Evolutionary conservation across 2,113 vertebrate species (phyloP), one percentile per base, ranked within the genome.

Genomic region (Phaethornis superciliosus): DNA sequence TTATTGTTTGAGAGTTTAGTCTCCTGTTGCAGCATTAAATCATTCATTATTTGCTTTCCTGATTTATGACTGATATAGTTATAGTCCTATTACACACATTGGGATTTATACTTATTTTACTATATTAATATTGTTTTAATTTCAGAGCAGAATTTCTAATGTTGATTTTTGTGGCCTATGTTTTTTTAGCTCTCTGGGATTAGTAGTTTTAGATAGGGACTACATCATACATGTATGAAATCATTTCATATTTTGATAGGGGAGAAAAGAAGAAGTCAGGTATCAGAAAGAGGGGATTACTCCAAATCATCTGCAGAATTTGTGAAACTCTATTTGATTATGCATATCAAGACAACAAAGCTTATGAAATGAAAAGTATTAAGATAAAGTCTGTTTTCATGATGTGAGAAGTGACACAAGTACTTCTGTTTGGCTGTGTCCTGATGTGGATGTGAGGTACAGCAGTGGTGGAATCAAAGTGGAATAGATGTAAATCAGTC

Each of bases 21-120:
- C 33, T 93, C 64, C 79, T 78, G 37, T 92, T 64, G 46, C 35
- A 93, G 81, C 52, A 80, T 74, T 83, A 91, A 88, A 88, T 82
- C 26, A 70, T 76, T 91, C 30, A 58, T 59, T 95, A 85, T 93
- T 95, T 94, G 17, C 52, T 85, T 91, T 95, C 47, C 28, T 71
- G 52, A 90, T 81, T 89, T 85, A 64, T 85, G 52, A 94, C 33
- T 88, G 63, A 75, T 75, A 33, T 67, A 67, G 22, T 37, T 59
- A 67, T 28, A 74, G 9, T 55, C 16, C 7, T 88, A 26, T 79
- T 67, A n/a, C 22, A 68, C 14, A 79, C 14, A 69, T 65, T 75
- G 88, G n/a, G 14, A 81, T 78, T 63, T 71, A 54, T 75, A 68
- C 11, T 80, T 80, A 47, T 74, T 82, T 81, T 80, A 47, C 69